Conservation (phyloP, 2,797 vertebrate species). For the Sebastes melanostomus region DNA sequence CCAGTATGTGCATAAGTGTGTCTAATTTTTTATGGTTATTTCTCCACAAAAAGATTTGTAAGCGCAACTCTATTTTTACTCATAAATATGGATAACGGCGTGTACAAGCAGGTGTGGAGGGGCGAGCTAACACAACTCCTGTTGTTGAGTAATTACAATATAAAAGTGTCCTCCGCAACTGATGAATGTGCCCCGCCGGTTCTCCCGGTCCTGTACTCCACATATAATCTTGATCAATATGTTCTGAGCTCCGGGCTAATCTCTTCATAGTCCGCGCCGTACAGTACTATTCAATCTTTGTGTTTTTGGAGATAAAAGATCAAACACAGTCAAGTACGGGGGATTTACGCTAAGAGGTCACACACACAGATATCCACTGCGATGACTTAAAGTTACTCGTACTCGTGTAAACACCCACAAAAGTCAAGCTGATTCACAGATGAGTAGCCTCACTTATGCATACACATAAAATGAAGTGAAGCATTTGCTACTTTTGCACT, state of each 20-base stretch:
- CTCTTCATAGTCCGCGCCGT: conserved; percentile 10
- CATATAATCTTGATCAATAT: conserved; percentile 62
- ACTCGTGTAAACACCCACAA: neutral
- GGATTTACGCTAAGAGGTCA: conserved; percentile 41
- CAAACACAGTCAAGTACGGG: conserved; percentile 40
- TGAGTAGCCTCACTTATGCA: neutral
- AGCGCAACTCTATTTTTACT: neutral
- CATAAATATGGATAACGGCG: conserved; percentile 39
- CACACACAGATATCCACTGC: neutral
- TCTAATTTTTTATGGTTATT: neutral
- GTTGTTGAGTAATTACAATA: conserved; percentile 52
- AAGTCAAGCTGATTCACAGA: neutral
- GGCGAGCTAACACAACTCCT: neutral
- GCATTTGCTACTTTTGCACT: conserved; percentile 3
- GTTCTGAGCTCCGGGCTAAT: conserved; percentile 46
- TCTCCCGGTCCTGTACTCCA: conserved; percentile 17
- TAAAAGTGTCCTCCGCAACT: conserved; percentile 37
- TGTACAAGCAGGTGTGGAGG: conserved; percentile 16
- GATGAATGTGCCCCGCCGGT: conserved; percentile 27
- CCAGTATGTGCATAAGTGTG: neutral
- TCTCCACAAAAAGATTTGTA: neutral
- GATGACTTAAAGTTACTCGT: neutral
- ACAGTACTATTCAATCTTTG: conserved; percentile 37
- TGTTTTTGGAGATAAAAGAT: conserved; percentile 58
- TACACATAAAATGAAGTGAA: neutral